These are phyloP conservation scores for Ecliptopera silaceata DNA, from an alignment of 2,888 invertebrate genomes.

Conservation along the genomic window DNA sequence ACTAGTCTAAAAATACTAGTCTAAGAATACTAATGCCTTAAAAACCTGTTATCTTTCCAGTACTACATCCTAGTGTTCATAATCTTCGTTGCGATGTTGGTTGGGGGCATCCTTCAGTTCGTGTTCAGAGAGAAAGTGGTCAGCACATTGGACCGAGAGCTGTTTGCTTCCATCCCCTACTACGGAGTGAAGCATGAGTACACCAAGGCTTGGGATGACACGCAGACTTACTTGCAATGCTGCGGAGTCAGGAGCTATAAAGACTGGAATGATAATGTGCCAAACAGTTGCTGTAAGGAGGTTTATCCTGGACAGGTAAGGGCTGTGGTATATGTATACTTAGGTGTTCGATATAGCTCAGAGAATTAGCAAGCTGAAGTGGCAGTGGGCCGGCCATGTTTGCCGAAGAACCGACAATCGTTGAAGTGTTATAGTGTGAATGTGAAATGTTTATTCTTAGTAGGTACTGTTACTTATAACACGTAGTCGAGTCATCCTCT, in stretches of 20 bases:
- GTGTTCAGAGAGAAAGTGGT: slow-evolving; percentile 94
- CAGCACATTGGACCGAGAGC: slow-evolving; percentile 88
- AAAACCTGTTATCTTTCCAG: slow-evolving; percentile 77
- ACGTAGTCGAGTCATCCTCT: too few relatives aligned
- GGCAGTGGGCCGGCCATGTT: too few relatives aligned
- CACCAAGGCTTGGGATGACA: slow-evolving; percentile 93
- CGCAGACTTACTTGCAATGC: slow-evolving; percentile 92
- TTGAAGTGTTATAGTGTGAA: too few relatives aligned
- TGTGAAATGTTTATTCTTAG: too few relatives aligned
- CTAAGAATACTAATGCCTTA: too few relatives aligned
- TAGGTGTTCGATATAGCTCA: too few relatives aligned
- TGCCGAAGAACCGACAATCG: too few relatives aligned
- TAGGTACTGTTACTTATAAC: too few relatives aligned
- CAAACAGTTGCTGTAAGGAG: slow-evolving; percentile 90
- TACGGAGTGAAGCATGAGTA: slow-evolving; percentile 88
- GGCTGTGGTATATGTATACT: too few relatives aligned
- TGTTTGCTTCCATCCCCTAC: slow-evolving; percentile 88
- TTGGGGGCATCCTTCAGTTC: slow-evolving; percentile 95
- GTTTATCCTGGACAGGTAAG: slow-evolving; percentile 81
- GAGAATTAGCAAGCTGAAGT: too few relatives aligned
- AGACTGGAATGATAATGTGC: slow-evolving; percentile 89
- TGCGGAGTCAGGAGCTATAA: slow-evolving; percentile 90
- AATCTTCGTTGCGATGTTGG: slow-evolving; percentile 94
- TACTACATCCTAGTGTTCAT: slow-evolving; percentile 94
- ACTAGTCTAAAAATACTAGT: too few relatives aligned